A percentile compares a stretch with the other conserved stretches of the same genome.
Evolutionary conservation across 30 jellyfish, hydroid and myxozoan species (phyloP).

Genomic region (Aurelia sp.): DNA sequence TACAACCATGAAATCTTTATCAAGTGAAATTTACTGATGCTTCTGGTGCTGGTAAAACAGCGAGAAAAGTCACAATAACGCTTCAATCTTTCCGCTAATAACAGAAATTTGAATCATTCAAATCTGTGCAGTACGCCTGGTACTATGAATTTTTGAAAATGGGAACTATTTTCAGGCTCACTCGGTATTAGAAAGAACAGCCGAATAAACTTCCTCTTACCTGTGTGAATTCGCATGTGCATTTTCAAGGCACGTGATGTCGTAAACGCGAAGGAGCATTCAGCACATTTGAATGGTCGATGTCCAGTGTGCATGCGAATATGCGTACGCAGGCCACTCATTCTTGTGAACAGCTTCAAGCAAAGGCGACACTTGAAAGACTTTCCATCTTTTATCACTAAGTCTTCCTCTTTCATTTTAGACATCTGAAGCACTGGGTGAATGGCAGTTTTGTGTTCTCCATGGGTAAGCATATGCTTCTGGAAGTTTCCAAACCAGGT

Average conservation of each 20-base stretch:
- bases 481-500: conserved; percentile 98
- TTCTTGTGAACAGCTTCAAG: conserved; percentile 76
- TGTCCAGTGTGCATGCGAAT: conserved; percentile 95
- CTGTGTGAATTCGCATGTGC: conserved; percentile 92
- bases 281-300: conserved; percentile 86
- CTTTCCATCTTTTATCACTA: conserved; percentile 74
- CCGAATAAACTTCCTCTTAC: neutral
- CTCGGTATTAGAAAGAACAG: too few species aligned
- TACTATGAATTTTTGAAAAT: too few species aligned
- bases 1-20: too few species aligned
- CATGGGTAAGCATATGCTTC: conserved; percentile 88
- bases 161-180: too few species aligned
- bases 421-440: conserved; percentile 39
- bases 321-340: conserved; percentile 93
- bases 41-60: too few species aligned
- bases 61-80: too few species aligned
- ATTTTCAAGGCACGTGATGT: conserved; percentile 91
- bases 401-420: conserved; percentile 75
- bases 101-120: too few species aligned
- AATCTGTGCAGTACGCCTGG: too few species aligned
- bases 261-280: conserved; percentile 90
- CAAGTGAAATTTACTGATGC: too few species aligned
- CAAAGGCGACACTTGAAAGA: conserved; percentile 85
- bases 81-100: too few species aligned
- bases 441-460: conserved; percentile 22